Conservation (phyloP, 2,113 vertebrate species). For the Gymnarchus niloticus region DNA sequence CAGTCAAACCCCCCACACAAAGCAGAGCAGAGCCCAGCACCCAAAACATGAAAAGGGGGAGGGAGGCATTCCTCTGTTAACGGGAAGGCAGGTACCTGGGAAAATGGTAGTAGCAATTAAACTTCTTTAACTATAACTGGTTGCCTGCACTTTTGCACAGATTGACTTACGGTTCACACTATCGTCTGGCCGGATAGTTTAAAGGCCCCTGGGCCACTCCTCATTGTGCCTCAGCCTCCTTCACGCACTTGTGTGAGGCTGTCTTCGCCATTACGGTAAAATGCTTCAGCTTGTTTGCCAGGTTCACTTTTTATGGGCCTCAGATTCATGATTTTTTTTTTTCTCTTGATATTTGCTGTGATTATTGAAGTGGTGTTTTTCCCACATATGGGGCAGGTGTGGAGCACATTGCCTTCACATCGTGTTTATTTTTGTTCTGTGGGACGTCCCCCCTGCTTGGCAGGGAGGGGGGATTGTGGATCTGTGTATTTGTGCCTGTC, state of each 20-base stretch:
- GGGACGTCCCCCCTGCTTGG: background rate
- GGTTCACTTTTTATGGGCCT: no score
- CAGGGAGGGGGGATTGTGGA: background rate
- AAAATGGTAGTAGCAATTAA: background rate
- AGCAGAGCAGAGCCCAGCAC: background rate
- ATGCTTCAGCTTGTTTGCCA: no score
- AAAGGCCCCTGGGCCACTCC: no score
- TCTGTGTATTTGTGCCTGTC: slow-evolving; percentile 27
- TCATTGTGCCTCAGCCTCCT: background rate
- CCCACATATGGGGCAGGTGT: background rate
- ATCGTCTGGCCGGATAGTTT: background rate
- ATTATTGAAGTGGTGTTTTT: background rate
- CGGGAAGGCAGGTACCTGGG: background rate
- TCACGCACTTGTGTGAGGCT: background rate
- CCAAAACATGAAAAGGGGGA: background rate
- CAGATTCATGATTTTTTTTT: no score
- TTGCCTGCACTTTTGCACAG: background rate
- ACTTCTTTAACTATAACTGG: background rate
- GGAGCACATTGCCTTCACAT: slow-evolving; percentile 7
- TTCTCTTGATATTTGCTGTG: background rate
- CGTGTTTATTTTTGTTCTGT: slow-evolving; percentile 7
- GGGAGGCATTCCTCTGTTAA: background rate
- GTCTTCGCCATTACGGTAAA: background rate
- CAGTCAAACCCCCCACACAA: background rate
- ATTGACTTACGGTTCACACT: background rate